Conservation (phyloP, 2,797 vertebrate species). For the Sebastes vulpes region DNA sequence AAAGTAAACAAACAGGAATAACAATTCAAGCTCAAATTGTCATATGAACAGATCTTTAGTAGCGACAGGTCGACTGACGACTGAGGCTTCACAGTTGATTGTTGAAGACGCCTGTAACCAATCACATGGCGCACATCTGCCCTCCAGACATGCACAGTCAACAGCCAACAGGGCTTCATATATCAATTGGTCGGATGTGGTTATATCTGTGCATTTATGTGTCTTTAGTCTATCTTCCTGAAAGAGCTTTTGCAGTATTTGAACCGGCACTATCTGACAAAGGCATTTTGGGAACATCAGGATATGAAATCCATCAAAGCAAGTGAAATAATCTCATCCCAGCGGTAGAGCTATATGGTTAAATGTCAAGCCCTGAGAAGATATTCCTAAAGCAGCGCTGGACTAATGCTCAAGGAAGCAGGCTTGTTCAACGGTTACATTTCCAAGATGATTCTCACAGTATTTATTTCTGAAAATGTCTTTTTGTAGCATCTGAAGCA, state of each 20-base stretch:
- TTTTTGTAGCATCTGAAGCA: background rate
- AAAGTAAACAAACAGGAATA: background rate
- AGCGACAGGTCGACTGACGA: background rate
- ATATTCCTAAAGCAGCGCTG: background rate
- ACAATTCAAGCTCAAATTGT: background rate
- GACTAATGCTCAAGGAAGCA: background rate
- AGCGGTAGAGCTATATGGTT: background rate
- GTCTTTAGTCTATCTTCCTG: background rate
- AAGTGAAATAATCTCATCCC: conserved; percentile 1
- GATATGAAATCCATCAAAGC: background rate
- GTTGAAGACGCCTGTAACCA: background rate
- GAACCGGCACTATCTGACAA: background rate
- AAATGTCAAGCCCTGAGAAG: conserved; percentile 8
- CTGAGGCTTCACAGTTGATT: conserved; percentile 7
- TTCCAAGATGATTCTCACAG: background rate
- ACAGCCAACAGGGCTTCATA: background rate
- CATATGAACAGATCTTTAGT: conserved; percentile 12
- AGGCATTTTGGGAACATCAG: background rate
- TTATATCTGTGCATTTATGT: background rate
- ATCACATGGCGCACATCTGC: background rate
- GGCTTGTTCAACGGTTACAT: background rate
- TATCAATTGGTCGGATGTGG: background rate
- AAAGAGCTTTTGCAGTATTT: background rate
- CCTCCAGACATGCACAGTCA: background rate
- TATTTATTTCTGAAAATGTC: background rate